Percentiles rank a stretch among this genome's conserved stretches.
These are phyloP conservation scores for Ormyrus rosae DNA, from an alignment of 2,888 invertebrate genomes.

Conservation along the genomic window DNA sequence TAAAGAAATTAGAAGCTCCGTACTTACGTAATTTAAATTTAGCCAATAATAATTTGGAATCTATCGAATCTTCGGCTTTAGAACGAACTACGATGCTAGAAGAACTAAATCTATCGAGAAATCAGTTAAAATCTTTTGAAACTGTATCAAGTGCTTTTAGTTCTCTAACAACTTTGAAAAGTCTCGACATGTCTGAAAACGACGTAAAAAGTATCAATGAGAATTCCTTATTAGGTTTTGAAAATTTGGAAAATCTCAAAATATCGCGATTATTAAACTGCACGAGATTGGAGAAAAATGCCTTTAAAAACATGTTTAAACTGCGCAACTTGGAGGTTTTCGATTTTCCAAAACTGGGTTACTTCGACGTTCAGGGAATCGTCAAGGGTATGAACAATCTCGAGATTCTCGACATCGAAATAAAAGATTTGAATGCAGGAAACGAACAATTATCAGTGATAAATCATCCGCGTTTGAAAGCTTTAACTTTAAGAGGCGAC, in stretches of 20 bases:
- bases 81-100: constrained; percentile 88
- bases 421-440: constrained; percentile 89
- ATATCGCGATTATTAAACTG: constrained; percentile 83
- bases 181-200: constrained; percentile 89
- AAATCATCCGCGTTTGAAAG: constrained; percentile 86
- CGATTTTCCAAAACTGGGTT: constrained; percentile 87
- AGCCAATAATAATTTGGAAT: constrained; percentile 84
- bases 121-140: constrained; percentile 80
- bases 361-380: constrained; percentile 90
- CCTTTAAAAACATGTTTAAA: constrained; percentile 85
- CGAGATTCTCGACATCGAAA: constrained; percentile 88
- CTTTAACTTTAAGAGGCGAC: constrained; percentile 85
- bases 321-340: constrained; percentile 84
- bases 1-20: constrained; percentile 88
- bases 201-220: constrained; percentile 87
- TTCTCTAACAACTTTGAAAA: constrained; percentile 82
- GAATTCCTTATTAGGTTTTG: constrained; percentile 85
- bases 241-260: constrained; percentile 81
- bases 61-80: constrained; percentile 83
- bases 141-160: constrained; percentile 68
- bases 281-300: constrained; percentile 87
- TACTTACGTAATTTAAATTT: constrained; percentile 88
- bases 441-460: constrained; percentile 88
- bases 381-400: constrained; percentile 77
- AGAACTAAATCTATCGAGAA: constrained; percentile 86